Percentiles rank a stretch among this genome's conserved stretches.
Evolutionary conservation across 2,888 invertebrate genomes (phyloP).

Genomic region (Microctonus hyperodae): DNA sequence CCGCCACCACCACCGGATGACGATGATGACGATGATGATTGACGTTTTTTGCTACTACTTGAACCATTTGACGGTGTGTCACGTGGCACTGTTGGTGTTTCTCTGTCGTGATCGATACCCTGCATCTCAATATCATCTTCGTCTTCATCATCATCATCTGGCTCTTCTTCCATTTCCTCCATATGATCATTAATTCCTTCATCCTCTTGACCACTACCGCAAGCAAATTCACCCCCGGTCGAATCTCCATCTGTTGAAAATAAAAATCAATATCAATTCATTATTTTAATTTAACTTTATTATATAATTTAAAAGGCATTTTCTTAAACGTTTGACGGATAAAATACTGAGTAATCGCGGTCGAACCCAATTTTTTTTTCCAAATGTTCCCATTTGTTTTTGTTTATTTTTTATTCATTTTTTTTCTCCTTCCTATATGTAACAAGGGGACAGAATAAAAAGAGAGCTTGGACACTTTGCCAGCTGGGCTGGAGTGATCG

Average conservation of each 20-base stretch:
- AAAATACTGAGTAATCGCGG: conserved; percentile 3
- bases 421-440: not conserved
- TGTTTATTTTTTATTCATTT: conserved; percentile 6
- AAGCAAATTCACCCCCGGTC: conserved; percentile 59
- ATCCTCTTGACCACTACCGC: conserved; percentile 62
- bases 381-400: not conserved
- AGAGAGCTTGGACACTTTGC: conserved; percentile 32
- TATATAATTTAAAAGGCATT: not conserved
- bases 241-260: conserved; percentile 65
- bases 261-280: not conserved
- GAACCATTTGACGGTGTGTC: conserved; percentile 42
- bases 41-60: conserved; percentile 54
- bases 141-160: conserved; percentile 66
- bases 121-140: conserved; percentile 64
- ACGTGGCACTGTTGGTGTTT: conserved; percentile 46
- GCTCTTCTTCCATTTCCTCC: conserved; percentile 63
- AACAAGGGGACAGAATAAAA: not conserved
- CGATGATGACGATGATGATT: conserved; percentile 55
- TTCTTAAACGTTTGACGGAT: conserved; percentile 8
- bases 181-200: conserved; percentile 57
- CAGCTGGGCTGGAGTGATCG: conserved; percentile 23
- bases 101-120: conserved; percentile 54
- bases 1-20: conserved; percentile 46
- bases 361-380: conserved; percentile 24
- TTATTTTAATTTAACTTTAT: not conserved